Conservation (phyloP, 2,113 vertebrate species). For the Gambusia affinis region DNA sequence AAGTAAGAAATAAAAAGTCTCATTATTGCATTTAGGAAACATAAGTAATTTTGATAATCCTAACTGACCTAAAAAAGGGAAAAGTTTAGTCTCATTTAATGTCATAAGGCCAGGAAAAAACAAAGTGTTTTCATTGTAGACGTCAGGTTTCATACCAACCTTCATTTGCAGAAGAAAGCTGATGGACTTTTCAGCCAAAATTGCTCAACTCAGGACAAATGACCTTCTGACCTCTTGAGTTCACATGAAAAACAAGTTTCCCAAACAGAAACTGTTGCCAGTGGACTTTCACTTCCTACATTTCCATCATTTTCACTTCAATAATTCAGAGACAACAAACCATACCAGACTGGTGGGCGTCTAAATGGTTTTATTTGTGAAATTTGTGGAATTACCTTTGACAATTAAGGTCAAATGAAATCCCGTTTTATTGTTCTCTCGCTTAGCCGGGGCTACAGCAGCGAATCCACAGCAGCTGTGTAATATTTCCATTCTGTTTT, state of each 20-base stretch:
- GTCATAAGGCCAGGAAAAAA: too few relatives aligned
- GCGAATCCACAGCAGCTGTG: conserved; percentile 27
- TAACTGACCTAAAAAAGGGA: too few relatives aligned
- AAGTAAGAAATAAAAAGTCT: too few relatives aligned
- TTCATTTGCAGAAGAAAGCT: background rate
- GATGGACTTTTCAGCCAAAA: background rate
- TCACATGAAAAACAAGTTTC: background rate
- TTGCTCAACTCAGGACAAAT: background rate
- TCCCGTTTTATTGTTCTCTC: conserved; percentile 21
- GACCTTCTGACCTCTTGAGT: background rate
- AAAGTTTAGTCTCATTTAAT: too few relatives aligned
- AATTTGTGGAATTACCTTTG: background rate
- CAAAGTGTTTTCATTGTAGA: background rate
- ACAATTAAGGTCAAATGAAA: conserved; percentile 18
- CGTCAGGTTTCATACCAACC: background rate
- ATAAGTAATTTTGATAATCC: too few relatives aligned
- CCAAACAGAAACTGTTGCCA: background rate
- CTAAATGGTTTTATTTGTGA: background rate
- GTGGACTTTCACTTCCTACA: background rate
- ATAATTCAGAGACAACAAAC: background rate
- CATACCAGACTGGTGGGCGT: too few relatives aligned
- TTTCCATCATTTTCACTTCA: background rate
- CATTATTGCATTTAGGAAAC: too few relatives aligned
- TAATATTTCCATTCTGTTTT: conserved; percentile 42
- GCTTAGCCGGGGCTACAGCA: conserved; percentile 13